These are phyloP conservation scores for Helostoma temminkii DNA, from an alignment of 2,797 vertebrate genomes.

Conservation along the genomic window DNA sequence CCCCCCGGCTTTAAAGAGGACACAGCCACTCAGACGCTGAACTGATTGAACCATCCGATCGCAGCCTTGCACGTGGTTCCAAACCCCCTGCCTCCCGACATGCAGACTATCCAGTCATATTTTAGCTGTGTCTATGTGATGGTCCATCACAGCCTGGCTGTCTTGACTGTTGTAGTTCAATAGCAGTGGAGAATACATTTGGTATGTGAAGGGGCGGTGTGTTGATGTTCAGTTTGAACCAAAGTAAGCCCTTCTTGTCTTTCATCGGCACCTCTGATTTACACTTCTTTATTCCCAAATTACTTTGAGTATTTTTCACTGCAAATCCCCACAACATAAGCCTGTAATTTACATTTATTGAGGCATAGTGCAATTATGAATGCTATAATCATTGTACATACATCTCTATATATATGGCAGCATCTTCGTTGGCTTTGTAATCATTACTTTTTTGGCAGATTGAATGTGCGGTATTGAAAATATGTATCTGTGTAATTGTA, in stretches of 20 bases:
- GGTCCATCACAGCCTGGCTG: slow-evolving; percentile 55
- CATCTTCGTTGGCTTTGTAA: slow-evolving; percentile 95
- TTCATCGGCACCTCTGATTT: slow-evolving; percentile 71
- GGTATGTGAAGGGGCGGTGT: slow-evolving; percentile 39
- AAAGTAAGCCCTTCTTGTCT: slow-evolving; percentile 81
- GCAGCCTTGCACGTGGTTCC: background rate
- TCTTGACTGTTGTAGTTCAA: slow-evolving; percentile 61
- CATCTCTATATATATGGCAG: slow-evolving; percentile 87
- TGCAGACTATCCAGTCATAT: slow-evolving; percentile 27
- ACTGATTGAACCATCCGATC: slow-evolving; percentile 35
- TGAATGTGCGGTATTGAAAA: slow-evolving; percentile 96
- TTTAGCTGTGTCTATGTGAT: slow-evolving; percentile 43
- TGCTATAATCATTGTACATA: slow-evolving; percentile 95
- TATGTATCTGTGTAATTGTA: slow-evolving; percentile 97
- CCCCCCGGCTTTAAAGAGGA: slow-evolving; percentile 13
- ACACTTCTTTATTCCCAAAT: slow-evolving; percentile 59
- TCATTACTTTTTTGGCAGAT: slow-evolving; percentile 93
- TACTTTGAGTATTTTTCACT: slow-evolving; percentile 69
- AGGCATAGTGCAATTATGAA: slow-evolving; percentile 95
- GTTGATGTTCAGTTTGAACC: slow-evolving; percentile 77
- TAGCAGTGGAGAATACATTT: slow-evolving; percentile 49
- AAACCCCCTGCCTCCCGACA: slow-evolving; percentile 4
- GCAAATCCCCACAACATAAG: slow-evolving; percentile 82
- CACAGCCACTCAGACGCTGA: slow-evolving; percentile 11
- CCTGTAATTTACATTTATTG: slow-evolving; percentile 90